These are phyloP conservation scores for Hemiprocne comata DNA, from an alignment of 2,113 vertebrate species.

Conservation along the genomic window DNA sequence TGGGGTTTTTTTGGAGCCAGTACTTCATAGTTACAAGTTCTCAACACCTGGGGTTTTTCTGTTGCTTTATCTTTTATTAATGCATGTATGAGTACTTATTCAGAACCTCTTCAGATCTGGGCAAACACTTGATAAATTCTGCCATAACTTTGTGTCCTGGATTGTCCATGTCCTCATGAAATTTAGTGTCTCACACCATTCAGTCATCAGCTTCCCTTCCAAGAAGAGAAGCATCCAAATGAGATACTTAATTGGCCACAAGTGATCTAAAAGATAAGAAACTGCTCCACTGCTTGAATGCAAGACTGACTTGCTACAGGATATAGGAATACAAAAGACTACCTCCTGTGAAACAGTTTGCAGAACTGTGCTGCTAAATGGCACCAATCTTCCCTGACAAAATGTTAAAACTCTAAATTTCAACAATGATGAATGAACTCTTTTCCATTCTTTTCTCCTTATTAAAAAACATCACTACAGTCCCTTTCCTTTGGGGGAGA, in stretches of 20 bases:
- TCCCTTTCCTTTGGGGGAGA: background rate
- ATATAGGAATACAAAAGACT: background rate
- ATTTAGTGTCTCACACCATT: background rate
- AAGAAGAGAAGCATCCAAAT: background rate
- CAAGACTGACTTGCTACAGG: background rate
- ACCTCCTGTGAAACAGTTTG: background rate
- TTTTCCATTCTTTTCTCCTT: background rate
- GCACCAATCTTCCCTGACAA: background rate
- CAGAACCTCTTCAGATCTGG: background rate
- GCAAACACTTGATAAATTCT: background rate
- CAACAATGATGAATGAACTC: background rate
- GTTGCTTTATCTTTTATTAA: background rate
- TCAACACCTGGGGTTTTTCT: background rate
- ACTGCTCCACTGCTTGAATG: background rate
- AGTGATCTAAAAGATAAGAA: background rate
- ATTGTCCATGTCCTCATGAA: background rate
- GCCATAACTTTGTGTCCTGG: background rate
- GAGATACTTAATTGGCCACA: background rate
- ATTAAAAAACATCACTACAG: background rate
- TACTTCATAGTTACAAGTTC: background rate
- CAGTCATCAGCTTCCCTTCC: background rate
- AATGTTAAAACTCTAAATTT: background rate
- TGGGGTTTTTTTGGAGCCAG: background rate
- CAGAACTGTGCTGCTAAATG: background rate
- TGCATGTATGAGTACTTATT: background rate